A percentile compares a stretch with the other conserved stretches of the same genome.
Evolutionary conservation across 2,888 invertebrate genomes (phyloP).

Genomic region (Bombylius discolor): DNA sequence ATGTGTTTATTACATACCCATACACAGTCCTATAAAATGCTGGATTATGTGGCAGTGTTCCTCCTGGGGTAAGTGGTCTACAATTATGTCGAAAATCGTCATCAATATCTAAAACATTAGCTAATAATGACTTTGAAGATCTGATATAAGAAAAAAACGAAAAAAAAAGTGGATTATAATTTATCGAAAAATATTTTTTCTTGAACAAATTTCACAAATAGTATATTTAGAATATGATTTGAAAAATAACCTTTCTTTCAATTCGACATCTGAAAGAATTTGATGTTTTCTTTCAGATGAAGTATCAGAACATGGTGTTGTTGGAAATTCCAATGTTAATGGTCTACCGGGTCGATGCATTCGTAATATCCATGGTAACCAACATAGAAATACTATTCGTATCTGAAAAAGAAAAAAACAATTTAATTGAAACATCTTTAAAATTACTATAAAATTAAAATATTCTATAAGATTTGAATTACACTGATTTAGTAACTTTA

Average conservation of each 20-base stretch:
- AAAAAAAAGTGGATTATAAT: neutral
- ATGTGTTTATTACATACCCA: constrained; percentile 40
- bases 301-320: constrained; percentile 42
- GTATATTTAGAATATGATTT: neutral
- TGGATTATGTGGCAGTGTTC: constrained; percentile 44
- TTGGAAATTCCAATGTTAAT: constrained; percentile 37
- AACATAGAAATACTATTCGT: constrained; percentile 84
- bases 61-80: constrained; percentile 51
- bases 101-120: constrained; percentile 94
- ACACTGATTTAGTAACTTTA: no score
- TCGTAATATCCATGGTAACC: constrained; percentile 92
- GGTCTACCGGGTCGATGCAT: constrained; percentile 68
- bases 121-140: constrained; percentile 88
- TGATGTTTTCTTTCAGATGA: constrained; percentile 53
- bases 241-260: constrained; percentile 53
- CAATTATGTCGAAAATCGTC: constrained; percentile 84
- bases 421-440: neutral
- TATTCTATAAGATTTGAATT: no score
- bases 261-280: constrained; percentile 71
- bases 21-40: constrained; percentile 62
- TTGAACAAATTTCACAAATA: neutral
- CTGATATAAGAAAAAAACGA: constrained; percentile 26
- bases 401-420: constrained; percentile 44
- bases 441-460: no score
- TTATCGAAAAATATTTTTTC: neutral